phyloP scores from a whole-genome alignment of 2,888 invertebrate genomes.

The Heliconius ismenius region DNA sequence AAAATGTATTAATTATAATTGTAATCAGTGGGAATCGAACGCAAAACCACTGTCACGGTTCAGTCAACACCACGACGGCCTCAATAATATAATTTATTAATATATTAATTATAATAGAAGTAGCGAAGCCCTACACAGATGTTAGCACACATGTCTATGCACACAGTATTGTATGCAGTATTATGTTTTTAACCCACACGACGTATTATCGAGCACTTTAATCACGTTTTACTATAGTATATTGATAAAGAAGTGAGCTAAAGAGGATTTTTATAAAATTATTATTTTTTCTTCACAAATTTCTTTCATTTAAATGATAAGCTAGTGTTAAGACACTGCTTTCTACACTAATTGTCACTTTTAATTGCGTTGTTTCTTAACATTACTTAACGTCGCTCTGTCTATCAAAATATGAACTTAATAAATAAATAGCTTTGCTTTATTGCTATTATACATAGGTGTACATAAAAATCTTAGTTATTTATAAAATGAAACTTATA shows the following conservation, averaged over 20 bases:
- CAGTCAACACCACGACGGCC: no score
- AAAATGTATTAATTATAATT: no score
- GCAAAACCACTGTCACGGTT: no score
- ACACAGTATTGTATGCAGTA: background rate
- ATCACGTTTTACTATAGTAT: slow-evolving; percentile 22
- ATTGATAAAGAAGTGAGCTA: slow-evolving; percentile 1
- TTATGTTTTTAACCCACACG: slow-evolving; percentile 25
- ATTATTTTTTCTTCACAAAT: background rate
- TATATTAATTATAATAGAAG: background rate
- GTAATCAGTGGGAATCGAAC: no score
- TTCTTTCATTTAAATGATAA: background rate
- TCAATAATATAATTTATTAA: no score
- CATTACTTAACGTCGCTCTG: background rate
- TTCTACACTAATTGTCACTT: background rate
- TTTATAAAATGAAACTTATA: no score
- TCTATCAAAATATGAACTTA: no score
- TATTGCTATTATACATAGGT: no score
- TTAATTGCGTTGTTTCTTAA: background rate
- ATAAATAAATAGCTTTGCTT: no score
- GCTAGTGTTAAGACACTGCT: background rate
- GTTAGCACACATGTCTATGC: slow-evolving; percentile 22
- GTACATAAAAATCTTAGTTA: no score
- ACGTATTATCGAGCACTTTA: slow-evolving; percentile 25
- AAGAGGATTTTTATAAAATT: background rate
- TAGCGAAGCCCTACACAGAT: slow-evolving; percentile 14